These are phyloP conservation scores for Pseudonaja textilis DNA, from an alignment of 2,113 vertebrate species.

Conservation along the genomic window DNA sequence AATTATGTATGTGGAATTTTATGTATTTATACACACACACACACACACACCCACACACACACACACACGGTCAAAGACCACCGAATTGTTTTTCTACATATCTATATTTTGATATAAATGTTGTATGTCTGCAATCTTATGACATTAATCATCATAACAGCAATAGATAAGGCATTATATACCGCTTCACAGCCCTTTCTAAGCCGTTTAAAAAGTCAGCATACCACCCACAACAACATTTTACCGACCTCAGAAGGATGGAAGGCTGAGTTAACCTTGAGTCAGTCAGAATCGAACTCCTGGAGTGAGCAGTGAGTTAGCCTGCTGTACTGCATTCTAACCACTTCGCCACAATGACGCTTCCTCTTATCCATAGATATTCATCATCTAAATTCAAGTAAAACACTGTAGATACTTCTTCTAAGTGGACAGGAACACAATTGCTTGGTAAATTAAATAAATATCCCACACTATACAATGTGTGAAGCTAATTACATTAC, in stretches of 20 bases:
- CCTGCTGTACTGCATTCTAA: background rate
- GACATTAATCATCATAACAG: background rate
- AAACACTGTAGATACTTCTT: background rate
- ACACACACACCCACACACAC: too few species aligned
- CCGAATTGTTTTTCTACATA: background rate
- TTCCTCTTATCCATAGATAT: background rate
- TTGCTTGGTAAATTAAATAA: background rate
- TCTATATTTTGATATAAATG: background rate
- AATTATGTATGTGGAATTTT: background rate
- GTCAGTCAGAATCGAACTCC: background rate
- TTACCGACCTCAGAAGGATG: background rate
- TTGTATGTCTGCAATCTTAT: background rate
- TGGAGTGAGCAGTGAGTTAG: background rate
- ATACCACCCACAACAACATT: background rate
- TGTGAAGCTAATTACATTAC: background rate
- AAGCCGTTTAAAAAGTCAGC: background rate
- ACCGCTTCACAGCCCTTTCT: background rate
- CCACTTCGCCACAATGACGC: background rate
- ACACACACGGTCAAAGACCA: background rate
- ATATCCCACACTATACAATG: background rate
- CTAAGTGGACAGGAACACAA: background rate
- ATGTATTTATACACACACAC: background rate
- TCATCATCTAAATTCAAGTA: background rate
- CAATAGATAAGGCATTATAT: background rate
- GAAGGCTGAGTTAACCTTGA: background rate